Conservation (phyloP, 30 jellyfish, hydroid and myxozoan species). For the Aurelia sp. region DNA sequence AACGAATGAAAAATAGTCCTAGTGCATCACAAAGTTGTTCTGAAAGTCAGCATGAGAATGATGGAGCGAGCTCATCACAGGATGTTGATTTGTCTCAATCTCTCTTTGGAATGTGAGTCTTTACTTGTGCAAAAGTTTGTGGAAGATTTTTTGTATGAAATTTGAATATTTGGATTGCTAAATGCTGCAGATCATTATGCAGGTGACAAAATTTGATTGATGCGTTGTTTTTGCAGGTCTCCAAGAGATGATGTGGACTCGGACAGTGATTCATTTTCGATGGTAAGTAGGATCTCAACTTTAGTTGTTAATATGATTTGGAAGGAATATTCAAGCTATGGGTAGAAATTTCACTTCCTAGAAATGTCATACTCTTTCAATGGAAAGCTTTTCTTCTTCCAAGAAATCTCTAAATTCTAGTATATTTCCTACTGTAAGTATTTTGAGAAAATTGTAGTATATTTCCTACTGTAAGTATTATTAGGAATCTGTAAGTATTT, state of each 20-base stretch:
- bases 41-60: slow-evolving; percentile 19
- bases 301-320: too few species aligned
- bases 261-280: neutral
- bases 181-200: too few species aligned
- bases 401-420: too few species aligned
- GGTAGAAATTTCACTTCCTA: too few species aligned
- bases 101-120: slow-evolving; percentile 42
- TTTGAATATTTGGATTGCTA: neutral
- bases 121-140: neutral
- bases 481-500: too few species aligned
- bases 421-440: too few species aligned
- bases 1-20: slow-evolving; percentile 22
- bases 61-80: slow-evolving; percentile 40
- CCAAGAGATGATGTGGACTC: slow-evolving; percentile 7
- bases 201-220: too few species aligned
- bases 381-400: too few species aligned
- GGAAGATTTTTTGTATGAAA: neutral
- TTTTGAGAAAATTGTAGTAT: too few species aligned
- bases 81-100: slow-evolving; percentile 53
- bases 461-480: too few species aligned
- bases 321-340: too few species aligned
- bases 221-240: slow-evolving; percentile 9
- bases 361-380: too few species aligned
- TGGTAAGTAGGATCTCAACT: neutral
- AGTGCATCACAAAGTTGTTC: neutral